These are phyloP conservation scores for Hyperopisus bebe DNA, from an alignment of 2,113 vertebrate species.

Conservation along the genomic window DNA sequence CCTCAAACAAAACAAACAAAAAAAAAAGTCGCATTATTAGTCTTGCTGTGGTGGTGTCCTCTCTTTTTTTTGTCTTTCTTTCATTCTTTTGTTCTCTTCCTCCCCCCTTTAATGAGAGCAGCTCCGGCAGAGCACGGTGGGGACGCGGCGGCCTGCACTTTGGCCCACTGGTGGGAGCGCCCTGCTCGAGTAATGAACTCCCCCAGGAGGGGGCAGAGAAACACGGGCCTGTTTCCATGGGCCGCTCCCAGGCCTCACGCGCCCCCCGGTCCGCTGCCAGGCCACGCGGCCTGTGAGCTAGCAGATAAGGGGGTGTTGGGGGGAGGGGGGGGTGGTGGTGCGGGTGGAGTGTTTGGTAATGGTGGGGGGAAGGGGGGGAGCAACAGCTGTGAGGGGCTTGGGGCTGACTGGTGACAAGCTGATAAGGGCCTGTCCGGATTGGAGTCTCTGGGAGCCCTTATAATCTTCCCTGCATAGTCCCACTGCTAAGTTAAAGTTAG, in stretches of 20 bases:
- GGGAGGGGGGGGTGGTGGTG: conserved; percentile 55
- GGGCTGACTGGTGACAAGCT: conserved; percentile 77
- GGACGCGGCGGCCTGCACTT: conserved; percentile 52
- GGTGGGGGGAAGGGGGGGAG: conserved; percentile 47
- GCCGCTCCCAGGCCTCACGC: conserved; percentile 46
- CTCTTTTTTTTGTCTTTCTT: conserved; percentile 8
- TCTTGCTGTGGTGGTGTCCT: conserved; percentile 14
- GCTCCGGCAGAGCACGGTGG: conserved; percentile 52
- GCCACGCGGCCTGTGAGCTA: conserved; percentile 67
- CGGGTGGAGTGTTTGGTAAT: conserved; percentile 56
- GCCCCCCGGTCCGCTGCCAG: conserved; percentile 66
- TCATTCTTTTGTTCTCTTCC: conserved; percentile 15
- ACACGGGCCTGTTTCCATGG: conserved; percentile 52
- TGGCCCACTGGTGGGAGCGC: conserved; percentile 58
- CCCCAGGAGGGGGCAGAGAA: conserved; percentile 62
- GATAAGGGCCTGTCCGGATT: conserved; percentile 81
- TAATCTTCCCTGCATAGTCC: conserved; percentile 62
- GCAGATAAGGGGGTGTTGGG: conserved; percentile 76
- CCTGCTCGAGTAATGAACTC: conserved; percentile 73
- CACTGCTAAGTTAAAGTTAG: conserved; percentile 66
- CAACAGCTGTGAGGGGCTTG: conserved; percentile 71
- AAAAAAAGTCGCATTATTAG: conserved; percentile 20
- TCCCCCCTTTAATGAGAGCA: conserved; percentile 55
- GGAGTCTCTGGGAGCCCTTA: conserved; percentile 59
- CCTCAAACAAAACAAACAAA: conserved; percentile 40